Evolutionary conservation across 2,888 invertebrate species (phyloP).

Genomic region (Smittia sp.): DNA sequence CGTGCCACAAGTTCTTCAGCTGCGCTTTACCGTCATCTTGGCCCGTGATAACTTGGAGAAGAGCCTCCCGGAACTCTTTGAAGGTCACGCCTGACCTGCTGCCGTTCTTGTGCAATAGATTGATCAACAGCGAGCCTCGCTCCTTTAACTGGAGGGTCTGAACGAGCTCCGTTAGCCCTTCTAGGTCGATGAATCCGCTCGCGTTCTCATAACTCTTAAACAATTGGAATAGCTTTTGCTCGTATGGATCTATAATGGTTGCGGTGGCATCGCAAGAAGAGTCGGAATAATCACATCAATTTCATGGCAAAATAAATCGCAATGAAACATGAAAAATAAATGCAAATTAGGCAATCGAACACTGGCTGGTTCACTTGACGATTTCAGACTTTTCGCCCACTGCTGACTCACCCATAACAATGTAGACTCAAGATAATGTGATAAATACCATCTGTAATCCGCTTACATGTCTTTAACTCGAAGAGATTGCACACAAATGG

Average conservation of each 20-base stretch:
- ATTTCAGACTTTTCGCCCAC: not conserved
- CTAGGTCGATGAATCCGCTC: slow-evolving; percentile 65
- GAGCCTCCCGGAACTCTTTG: slow-evolving; percentile 71
- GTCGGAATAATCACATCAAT: not conserved
- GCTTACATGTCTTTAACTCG: not conserved
- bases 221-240: slow-evolving; percentile 75
- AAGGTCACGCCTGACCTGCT: slow-evolving; percentile 60
- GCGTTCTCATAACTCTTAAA: slow-evolving; percentile 75
- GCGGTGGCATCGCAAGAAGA: not conserved
- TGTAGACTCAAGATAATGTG: not conserved
- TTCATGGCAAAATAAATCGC: not conserved
- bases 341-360: slow-evolving; percentile 1
- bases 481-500: too few species aligned
- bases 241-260: slow-evolving; percentile 65
- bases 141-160: slow-evolving; percentile 75
- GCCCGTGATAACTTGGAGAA: slow-evolving; percentile 65
- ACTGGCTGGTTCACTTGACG: not conserved
- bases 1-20: slow-evolving; percentile 31
- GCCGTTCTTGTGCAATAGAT: slow-evolving; percentile 57
- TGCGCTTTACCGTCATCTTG: slow-evolving; percentile 46
- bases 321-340: not conserved
- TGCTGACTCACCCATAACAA: slow-evolving; percentile 19
- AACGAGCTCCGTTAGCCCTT: slow-evolving; percentile 67
- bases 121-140: slow-evolving; percentile 62
- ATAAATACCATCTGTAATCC: not conserved